phyloP scores from a whole-genome alignment of 1,140 invertebrate species.

The Orchestia grillus region DNA sequence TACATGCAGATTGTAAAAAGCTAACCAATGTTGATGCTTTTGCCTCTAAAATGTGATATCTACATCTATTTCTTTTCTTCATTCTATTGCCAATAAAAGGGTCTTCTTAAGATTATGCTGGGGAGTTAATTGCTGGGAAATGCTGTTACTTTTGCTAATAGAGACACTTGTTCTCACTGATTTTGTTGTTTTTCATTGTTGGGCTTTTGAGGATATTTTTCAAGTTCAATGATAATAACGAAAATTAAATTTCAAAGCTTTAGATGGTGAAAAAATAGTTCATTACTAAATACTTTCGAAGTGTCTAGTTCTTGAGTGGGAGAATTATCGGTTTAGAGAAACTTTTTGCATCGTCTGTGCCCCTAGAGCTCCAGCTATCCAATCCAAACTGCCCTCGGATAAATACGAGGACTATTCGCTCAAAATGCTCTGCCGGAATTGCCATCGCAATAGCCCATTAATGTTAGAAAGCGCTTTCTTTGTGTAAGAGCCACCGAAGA shows the following conservation, averaged over 20 bases:
- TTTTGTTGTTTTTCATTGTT: too few relatives aligned
- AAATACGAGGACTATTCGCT: neutral
- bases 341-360: neutral
- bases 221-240: neutral
- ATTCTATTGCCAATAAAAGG: too few relatives aligned
- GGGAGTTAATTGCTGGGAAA: neutral
- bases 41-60: too few relatives aligned
- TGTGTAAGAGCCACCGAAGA: neutral
- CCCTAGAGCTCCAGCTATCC: neutral
- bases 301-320: neutral
- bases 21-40: neutral
- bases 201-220: neutral
- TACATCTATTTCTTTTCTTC: too few relatives aligned
- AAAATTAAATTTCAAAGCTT: neutral
- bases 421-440: neutral
- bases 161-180: too few relatives aligned
- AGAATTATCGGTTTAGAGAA: neutral
- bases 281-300: neutral
- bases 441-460: neutral
- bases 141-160: neutral
- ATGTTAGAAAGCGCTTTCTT: conserved; percentile 6
- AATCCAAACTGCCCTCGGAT: neutral
- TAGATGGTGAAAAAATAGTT: neutral
- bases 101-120: neutral
- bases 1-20: neutral